These are phyloP conservation scores for Papilio aristodemus DNA, from an alignment of 1,140 invertebrate species.

Conservation along the genomic window DNA sequence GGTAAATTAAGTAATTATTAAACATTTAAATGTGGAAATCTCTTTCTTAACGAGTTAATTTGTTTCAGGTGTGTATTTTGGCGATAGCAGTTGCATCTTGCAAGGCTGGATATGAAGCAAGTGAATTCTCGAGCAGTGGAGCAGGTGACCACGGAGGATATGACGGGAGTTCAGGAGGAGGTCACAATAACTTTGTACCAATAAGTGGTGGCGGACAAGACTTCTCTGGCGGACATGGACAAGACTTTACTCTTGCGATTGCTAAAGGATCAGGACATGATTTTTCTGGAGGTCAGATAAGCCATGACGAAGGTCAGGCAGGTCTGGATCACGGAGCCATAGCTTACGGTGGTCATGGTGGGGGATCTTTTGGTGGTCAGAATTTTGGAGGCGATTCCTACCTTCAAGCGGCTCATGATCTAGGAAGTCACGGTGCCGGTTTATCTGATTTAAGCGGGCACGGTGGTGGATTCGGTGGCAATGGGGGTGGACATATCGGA, in stretches of 20 bases:
- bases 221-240: slow-evolving; percentile 24
- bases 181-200: slow-evolving; percentile 40
- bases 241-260: slow-evolving; percentile 38
- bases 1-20: too few species aligned
- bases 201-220: slow-evolving; percentile 36
- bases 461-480: slow-evolving; percentile 37
- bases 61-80: slow-evolving; percentile 69
- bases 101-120: slow-evolving; percentile 59
- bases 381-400: slow-evolving; percentile 64
- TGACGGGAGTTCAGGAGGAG: slow-evolving; percentile 36
- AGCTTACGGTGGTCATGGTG: slow-evolving; percentile 41
- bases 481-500: slow-evolving; percentile 40
- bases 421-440: slow-evolving; percentile 43
- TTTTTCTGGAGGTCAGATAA: slow-evolving; percentile 38
- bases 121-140: slow-evolving; percentile 43
- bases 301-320: slow-evolving; percentile 32
- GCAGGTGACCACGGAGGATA: slow-evolving; percentile 45
- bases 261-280: slow-evolving; percentile 41
- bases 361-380: slow-evolving; percentile 38
- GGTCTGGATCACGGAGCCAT: slow-evolving; percentile 40
- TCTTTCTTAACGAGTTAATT: background rate
- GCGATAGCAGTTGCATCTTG: slow-evolving; percentile 63
- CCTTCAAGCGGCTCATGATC: slow-evolving; percentile 66
- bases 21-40: too few species aligned
- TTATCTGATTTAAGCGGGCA: slow-evolving; percentile 41